These are phyloP conservation scores for Sylvicapra grimmia DNA, from an alignment of 2,113 vertebrate species.

Conservation along the genomic window DNA sequence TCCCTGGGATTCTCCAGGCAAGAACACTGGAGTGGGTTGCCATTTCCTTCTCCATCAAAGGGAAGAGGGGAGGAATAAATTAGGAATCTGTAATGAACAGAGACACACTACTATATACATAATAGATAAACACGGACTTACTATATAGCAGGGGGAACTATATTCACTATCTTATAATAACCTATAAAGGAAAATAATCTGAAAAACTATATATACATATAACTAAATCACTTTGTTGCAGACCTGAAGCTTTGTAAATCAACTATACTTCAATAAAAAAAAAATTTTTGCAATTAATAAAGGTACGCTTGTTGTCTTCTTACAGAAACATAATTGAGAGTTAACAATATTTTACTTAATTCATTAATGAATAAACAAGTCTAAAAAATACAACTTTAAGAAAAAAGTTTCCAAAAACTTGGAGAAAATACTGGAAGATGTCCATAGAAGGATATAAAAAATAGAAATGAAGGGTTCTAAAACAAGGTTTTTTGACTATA, in stretches of 20 bases:
- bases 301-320: slow-evolving; percentile 12
- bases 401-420: not conserved
- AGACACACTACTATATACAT: too few species aligned
- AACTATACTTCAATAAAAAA: not conserved
- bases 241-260: not conserved
- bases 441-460: not conserved
- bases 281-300: slow-evolving; percentile 36
- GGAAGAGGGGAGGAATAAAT: too few species aligned
- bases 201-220: not conserved
- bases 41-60: too few species aligned
- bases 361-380: not conserved
- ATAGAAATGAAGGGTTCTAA: not conserved
- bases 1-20: too few species aligned
- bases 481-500: not conserved
- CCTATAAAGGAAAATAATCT: not conserved
- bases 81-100: too few species aligned
- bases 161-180: not conserved
- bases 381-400: not conserved
- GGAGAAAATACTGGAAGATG: not conserved
- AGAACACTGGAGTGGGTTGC: too few species aligned
- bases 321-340: slow-evolving; percentile 28
- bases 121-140: not conserved
- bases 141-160: not conserved
- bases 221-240: not conserved
- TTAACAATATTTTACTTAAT: not conserved